Evolutionary conservation across 2,113 vertebrate species (phyloP).

Genomic region (Etia nguti): DNA sequence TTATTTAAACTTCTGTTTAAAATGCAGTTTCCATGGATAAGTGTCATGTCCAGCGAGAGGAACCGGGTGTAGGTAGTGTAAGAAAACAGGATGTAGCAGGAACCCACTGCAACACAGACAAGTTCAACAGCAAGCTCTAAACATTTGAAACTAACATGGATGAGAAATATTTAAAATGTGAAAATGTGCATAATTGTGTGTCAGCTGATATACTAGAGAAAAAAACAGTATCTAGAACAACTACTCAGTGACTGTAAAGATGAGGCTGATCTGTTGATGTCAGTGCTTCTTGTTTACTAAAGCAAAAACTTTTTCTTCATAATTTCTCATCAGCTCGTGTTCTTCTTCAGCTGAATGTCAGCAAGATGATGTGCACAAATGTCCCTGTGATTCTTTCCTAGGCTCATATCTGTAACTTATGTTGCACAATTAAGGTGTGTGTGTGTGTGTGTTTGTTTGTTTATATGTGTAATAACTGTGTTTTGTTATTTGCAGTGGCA

Average conservation of each 20-base stretch:
- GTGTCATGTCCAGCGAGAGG: neutral
- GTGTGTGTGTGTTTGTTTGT: neutral
- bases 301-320: accelerated
- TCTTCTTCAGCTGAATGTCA: neutral
- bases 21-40: neutral
- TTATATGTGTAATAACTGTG: neutral
- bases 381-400: neutral
- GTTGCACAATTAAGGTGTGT: neutral
- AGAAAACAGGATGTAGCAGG: neutral
- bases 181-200: neutral
- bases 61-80: neutral
- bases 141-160: neutral
- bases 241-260: neutral
- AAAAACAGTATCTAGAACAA: neutral
- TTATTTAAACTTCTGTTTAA: neutral
- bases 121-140: neutral
- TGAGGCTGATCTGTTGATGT: neutral
- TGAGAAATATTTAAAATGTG: neutral
- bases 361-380: neutral
- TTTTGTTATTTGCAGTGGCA: constrained; percentile 63
- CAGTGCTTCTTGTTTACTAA: neutral
- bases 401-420: accelerated
- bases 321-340: neutral
- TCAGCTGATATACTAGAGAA: neutral
- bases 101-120: neutral